These are phyloP conservation scores for Phrixothrix hirtus DNA, from an alignment of 2,888 invertebrate species.

Conservation along the genomic window DNA sequence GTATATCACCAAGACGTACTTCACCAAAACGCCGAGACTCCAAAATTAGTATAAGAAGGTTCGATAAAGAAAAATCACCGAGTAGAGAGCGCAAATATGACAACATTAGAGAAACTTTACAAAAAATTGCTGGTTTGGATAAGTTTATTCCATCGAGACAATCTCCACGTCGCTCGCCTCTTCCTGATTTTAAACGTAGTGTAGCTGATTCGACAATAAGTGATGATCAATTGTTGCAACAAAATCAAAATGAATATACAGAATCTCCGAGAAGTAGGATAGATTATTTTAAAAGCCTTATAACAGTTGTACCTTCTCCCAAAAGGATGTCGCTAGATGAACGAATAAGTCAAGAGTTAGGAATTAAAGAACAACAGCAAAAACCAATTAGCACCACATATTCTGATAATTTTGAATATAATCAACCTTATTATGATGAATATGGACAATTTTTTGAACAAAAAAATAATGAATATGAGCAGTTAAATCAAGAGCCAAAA, in stretches of 20 bases:
- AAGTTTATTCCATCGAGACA: constrained; percentile 20
- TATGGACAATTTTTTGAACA: constrained; percentile 18
- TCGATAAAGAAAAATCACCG: constrained; percentile 9
- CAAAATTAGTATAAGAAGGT: not conserved
- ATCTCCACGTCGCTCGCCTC: constrained; percentile 48
- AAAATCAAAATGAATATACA: constrained; percentile 39
- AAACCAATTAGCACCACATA: constrained; percentile 32
- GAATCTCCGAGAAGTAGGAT: constrained; percentile 37
- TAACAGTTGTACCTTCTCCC: constrained; percentile 52
- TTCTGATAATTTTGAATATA: constrained; percentile 22
- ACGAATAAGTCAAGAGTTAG: constrained; percentile 63
- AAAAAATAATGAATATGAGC: not conserved
- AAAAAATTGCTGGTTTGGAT: constrained; percentile 32
- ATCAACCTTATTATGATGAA: constrained; percentile 25
- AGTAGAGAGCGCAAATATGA: constrained; percentile 18
- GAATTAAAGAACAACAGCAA: constrained; percentile 55
- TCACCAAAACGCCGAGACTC: constrained; percentile 9
- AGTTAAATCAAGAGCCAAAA: not conserved
- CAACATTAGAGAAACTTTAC: constrained; percentile 30
- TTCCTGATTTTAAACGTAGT: constrained; percentile 54
- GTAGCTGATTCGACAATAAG: constrained; percentile 62
- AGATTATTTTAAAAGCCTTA: constrained; percentile 15
- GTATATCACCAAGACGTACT: constrained; percentile 15
- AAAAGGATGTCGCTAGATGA: constrained; percentile 65
- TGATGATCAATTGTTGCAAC: constrained; percentile 55